Evolutionary conservation across 1,140 invertebrate species (phyloP).

Genomic region (Rhyacophila brunnea): DNA sequence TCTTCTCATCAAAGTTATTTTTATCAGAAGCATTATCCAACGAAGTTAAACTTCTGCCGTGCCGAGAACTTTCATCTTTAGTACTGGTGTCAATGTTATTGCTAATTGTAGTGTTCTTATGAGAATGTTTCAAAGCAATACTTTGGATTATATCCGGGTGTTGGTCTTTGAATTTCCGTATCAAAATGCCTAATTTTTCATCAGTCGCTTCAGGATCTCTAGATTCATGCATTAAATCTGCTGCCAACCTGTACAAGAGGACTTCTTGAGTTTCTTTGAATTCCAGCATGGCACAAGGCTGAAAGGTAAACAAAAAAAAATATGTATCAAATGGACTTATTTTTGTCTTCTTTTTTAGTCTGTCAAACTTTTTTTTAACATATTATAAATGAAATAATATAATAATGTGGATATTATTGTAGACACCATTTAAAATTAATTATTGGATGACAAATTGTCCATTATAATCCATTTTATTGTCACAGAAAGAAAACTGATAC

Average conservation of each 20-base stretch:
- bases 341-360: no score
- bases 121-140: neutral
- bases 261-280: conserved; percentile 37
- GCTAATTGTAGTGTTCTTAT: neutral
- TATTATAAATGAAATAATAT: no score
- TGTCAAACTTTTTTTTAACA: no score
- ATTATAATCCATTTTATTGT: no score
- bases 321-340: no score
- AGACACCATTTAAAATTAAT: no score
- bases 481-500: no score
- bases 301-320: conserved; percentile 17
- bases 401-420: no score
- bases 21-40: neutral
- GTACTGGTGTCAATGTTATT: neutral
- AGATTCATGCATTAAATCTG: conserved; percentile 41
- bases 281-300: conserved; percentile 39
- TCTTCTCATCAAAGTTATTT: neutral
- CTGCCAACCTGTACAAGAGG: conserved; percentile 43
- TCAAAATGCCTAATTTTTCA: conserved; percentile 33
- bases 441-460: no score
- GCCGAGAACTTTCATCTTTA: neutral
- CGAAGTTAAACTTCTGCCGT: neutral
- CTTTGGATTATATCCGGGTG: conserved; percentile 39
- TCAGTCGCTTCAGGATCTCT: conserved; percentile 37
- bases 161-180: conserved; percentile 42